phyloP scores from a whole-genome alignment of 1,140 invertebrate species.

The Drosophila dunni region DNA sequence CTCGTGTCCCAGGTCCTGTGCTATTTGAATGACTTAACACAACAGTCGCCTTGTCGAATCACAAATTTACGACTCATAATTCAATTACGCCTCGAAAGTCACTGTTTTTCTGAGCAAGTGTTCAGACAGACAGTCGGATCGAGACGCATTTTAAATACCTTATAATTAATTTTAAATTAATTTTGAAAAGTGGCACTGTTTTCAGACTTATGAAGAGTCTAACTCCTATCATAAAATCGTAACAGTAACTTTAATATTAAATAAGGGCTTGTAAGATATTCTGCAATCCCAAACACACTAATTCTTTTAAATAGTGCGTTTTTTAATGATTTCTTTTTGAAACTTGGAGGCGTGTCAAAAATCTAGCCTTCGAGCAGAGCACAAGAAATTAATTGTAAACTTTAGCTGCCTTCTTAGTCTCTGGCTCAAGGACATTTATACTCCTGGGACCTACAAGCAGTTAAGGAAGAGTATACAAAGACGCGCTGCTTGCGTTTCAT shows the following conservation, averaged over 20 bases:
- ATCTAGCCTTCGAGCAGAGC: too few species aligned
- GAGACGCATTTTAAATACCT: conserved; percentile 7
- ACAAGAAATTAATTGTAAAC: too few species aligned
- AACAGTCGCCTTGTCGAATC: conserved; percentile 23
- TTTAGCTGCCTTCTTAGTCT: too few species aligned
- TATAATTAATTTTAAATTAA: not conserved
- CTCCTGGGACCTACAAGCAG: not conserved
- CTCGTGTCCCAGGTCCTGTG: conserved; percentile 20
- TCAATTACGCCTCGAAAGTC: conserved; percentile 53
- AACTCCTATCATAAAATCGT: too few species aligned
- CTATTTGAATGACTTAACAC: conserved; percentile 36
- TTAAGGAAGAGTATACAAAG: conserved; percentile 21
- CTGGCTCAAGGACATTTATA: not conserved
- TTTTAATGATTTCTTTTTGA: too few species aligned
- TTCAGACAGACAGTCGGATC: not conserved
- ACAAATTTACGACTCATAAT: conserved; percentile 55
- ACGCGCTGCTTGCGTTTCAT: conserved; percentile 9
- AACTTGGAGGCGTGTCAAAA: too few species aligned
- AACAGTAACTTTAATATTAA: too few species aligned
- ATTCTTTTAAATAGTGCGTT: too few species aligned
- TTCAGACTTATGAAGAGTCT: too few species aligned
- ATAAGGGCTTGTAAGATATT: too few species aligned
- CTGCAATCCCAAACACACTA: too few species aligned
- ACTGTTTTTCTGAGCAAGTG: not conserved
- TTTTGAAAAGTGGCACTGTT: too few species aligned